Percentiles rank a stretch among this genome's conserved stretches.
Evolutionary conservation across 2,888 invertebrate species (phyloP).

Genomic region (Euzophera pinguis): DNA sequence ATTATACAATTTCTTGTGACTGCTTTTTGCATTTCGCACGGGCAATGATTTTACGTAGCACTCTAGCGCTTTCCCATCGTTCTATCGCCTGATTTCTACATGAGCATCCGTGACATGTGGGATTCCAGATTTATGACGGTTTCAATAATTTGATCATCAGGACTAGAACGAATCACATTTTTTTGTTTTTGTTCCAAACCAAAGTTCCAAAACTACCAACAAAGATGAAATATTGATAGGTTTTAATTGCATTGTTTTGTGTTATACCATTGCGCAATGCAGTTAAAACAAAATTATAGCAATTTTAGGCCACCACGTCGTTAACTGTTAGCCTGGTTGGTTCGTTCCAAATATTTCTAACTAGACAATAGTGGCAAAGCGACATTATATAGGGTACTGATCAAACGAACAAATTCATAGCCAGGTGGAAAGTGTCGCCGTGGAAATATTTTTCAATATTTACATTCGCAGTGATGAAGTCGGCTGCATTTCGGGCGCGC

Average conservation of each 20-base stretch:
- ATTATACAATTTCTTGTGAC: conserved; percentile 46
- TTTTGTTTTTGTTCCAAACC: too few relatives aligned
- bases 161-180: too few relatives aligned
- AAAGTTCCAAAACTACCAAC: too few relatives aligned
- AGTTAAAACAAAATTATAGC: too few relatives aligned
- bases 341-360: too few relatives aligned
- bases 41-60: conserved; percentile 38
- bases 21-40: conserved; percentile 40
- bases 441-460: conserved; percentile 25
- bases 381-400: background rate
- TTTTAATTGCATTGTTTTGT: too few relatives aligned
- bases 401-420: background rate
- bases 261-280: too few relatives aligned
- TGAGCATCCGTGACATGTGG: conserved; percentile 59
- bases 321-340: too few relatives aligned
- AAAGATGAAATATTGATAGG: too few relatives aligned
- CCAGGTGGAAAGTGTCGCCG: background rate
- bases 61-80: conserved; percentile 51
- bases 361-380: background rate
- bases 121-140: conserved; percentile 51
- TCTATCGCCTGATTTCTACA: conserved; percentile 58
- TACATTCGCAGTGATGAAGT: conserved; percentile 35
- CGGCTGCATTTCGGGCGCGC: conserved; percentile 50
- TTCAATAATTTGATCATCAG: conserved; percentile 26
- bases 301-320: too few relatives aligned